Base-by-base conservation (phyloP, 2,888 invertebrate genomes). In the Dynastes tityus region DNA sequence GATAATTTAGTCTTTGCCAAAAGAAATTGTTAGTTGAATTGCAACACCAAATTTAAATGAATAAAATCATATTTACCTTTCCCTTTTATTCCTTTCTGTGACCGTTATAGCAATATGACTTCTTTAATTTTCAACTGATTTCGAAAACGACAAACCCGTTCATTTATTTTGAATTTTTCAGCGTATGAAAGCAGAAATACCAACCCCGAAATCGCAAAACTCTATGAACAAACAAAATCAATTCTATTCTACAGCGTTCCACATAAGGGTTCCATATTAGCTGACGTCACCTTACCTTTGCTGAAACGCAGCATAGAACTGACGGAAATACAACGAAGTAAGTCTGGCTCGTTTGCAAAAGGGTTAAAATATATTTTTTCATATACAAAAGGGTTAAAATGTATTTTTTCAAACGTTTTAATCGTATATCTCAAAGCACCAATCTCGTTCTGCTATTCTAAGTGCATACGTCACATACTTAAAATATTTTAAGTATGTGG, bases 241-340 rank as follows among this genome's bases (percentile, higher is more conserved):
- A 92, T 95, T 80, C 92, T 97, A 89, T 96, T 97, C 89, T 96
- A 95, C 88, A 95, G 96, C 61, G 96, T 96, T 6, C 97, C 97
- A 0, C 97, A 97, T 88, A 91, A 92, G 16, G 97, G 97, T 1
- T 95, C 96, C 0, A 91, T 93, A 29, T 90, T 96, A 73, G 96
- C 95, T 0, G 93, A 93, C 82, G 92, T 94, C 80, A 94, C 93
- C 84, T 91, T 94, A 0, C 94, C 95, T 1, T 90, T 96, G 68
- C 90, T 96, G 0, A 90, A 93, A n/a, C 91, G 95, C 80, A 95
- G 96, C 49, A 91, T 95, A 0, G 96, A 96, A 84, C 90, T 96
- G 37, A 88, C 93, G 78, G 96, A 96, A 89, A 93, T 96, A 79
- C 92, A 93, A 83, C 93, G 94, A 91, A 94, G 96, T 95, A 86